A percentile compares a stretch with the other conserved stretches of the same genome.
phyloP scores from a whole-genome alignment of 1,140 invertebrate genomes.

The Pemphigus obesinymphae region DNA sequence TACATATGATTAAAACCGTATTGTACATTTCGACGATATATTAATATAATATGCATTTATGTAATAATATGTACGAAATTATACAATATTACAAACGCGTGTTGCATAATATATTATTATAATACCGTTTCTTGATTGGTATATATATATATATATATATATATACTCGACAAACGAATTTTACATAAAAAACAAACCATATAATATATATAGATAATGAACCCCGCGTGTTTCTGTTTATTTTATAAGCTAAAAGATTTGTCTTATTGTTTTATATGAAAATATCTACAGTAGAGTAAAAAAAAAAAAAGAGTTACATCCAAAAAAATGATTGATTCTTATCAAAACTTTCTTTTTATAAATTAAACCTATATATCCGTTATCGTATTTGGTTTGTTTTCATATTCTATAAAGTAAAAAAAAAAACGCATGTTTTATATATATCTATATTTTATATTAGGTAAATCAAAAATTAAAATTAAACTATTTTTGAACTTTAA shows the following conservation, averaged over 20 bases:
- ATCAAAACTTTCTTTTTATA: no score
- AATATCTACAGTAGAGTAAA: no score
- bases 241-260: no score
- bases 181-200: not conserved
- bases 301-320: no score
- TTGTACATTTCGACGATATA: not conserved
- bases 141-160: not conserved
- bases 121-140: not conserved
- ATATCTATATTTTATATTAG: no score
- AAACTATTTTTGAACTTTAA: no score
- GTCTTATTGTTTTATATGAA: not conserved
- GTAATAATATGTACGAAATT: not conserved
- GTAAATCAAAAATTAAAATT: no score
- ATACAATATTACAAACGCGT: not conserved
- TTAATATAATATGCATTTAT: not conserved
- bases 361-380: no score
- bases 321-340: no score
- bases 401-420: no score
- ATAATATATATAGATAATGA: not conserved
- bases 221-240: not conserved
- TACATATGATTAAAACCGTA: not conserved
- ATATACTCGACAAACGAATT: not conserved
- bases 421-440: no score
- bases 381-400: no score
- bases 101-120: not conserved